Conservation (phyloP, 2,888 invertebrate genomes). For the Vesta saturnalis region DNA sequence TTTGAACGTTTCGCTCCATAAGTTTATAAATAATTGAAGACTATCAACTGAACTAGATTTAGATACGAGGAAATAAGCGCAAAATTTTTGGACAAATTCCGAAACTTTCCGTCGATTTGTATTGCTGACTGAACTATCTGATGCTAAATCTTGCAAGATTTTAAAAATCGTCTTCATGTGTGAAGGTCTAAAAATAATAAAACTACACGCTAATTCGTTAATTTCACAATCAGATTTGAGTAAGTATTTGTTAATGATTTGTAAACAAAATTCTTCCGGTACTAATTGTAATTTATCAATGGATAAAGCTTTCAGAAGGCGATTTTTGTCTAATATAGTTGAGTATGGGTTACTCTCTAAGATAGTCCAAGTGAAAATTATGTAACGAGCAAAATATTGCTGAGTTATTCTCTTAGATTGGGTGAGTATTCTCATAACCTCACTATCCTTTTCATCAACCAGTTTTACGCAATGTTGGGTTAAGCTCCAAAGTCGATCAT, state of each 20-base stretch:
- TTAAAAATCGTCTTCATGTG: not conserved
- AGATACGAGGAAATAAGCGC: constrained; percentile 7
- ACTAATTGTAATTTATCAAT: not conserved
- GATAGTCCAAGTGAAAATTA: constrained; percentile 12
- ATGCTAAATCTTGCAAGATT: not conserved
- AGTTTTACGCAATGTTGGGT: not conserved
- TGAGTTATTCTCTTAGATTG: not conserved
- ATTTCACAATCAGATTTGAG: not conserved
- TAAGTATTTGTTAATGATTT: constrained; percentile 3
- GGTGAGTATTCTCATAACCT: constrained; percentile 12
- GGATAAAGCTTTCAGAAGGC: not conserved
- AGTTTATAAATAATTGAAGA: not conserved
- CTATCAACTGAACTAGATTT: not conserved
- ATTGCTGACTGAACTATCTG: not conserved
- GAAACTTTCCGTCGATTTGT: too few relatives aligned
- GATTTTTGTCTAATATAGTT: not conserved
- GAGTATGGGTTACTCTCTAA: not conserved
- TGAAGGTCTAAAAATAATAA: not conserved
- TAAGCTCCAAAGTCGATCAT: constrained; percentile 11
- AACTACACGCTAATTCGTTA: not conserved
- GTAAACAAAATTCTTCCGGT: not conserved
- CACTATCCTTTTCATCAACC: constrained; percentile 11
- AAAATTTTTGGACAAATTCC: not conserved
- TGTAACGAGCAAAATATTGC: constrained; percentile 5
- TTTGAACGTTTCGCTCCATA: not conserved